Conservation (phyloP, 2,797 vertebrate genomes). For the Hippocampus kuda region DNA sequence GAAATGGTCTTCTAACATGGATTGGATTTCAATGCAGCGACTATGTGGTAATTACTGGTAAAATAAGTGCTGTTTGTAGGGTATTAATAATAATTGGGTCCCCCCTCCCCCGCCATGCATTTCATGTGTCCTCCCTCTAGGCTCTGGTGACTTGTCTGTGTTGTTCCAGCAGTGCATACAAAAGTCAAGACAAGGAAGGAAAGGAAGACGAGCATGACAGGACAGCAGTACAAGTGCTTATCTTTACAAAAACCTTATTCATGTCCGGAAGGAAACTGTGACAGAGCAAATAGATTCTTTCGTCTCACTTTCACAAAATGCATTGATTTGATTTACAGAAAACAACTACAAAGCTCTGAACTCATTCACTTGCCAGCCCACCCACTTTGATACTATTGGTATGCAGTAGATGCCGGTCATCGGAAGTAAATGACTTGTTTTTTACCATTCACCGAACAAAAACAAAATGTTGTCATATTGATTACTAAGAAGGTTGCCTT, state of each 20-base stretch:
- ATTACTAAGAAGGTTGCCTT: not conserved
- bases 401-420: no score
- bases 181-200: not conserved
- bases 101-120: no score
- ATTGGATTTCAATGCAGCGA: slow-evolving; percentile 37
- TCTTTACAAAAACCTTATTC: no score
- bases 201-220: not conserved
- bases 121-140: no score
- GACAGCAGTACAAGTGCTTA: not conserved
- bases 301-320: not conserved
- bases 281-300: not conserved
- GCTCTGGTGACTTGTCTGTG: no score
- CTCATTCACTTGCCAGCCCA: no score
- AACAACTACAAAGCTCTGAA: not conserved
- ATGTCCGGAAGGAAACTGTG: not conserved
- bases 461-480: not conserved
- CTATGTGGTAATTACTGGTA: slow-evolving; percentile 14
- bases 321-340: not conserved
- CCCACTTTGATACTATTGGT: no score
- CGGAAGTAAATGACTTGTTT: not conserved
- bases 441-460: not conserved
- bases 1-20: slow-evolving; percentile 44
- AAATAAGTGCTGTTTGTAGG: no score
- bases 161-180: not conserved
- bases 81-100: no score